Base-by-base conservation (phyloP, 2,113 vertebrate genomes). In the Glaucidium brasilianum region DNA sequence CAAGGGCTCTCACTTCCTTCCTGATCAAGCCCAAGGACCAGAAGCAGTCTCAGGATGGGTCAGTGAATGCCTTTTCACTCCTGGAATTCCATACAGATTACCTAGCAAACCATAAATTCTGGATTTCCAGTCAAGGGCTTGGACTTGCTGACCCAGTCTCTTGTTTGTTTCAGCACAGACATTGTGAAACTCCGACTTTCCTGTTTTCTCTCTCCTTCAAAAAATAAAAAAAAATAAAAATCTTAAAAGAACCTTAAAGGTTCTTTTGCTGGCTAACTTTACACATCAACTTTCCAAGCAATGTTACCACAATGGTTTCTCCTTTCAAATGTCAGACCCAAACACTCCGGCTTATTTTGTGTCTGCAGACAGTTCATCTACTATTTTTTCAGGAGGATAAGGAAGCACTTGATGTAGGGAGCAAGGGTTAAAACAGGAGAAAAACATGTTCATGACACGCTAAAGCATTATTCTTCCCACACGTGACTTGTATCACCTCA, bases 41-140 rank as follows among this genome's bases (percentile, higher is more conserved):
- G 80, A 32, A 78, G 73, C 66, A 27, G 58, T 7, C 85, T 87
- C 62, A 25, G 68, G 59, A 72, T 0, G 47, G 59, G 37, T 50
- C 92, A 63, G 32, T 27, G 50, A 66, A 73, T 69, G 59, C 21
- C 75, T 93, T 85, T 77, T 85, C 66, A 32, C 59, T 58, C 53
- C 67, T 94, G 79, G 72, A 73, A 78, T 88, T 91, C 78, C 90
- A 64, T 12, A 56, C 72, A 27, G 71, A 73, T 94, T 87, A 71
- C 63, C 94, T 75, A 80, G 63, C 76, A 58, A 77, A 52, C 82
- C 88, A 62, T 58, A 86, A 96, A 92, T 74, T 67, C 79, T 80
- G 55, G 39, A 77, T 95, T 94, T 96, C 91, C 91, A 94, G 91
- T 78, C 94, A 94, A 49, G 72, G 59, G 39, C 71, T 96, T 92